Base-by-base conservation (phyloP, 2,888 invertebrate genomes). In the Napeogenes sylphis region DNA sequence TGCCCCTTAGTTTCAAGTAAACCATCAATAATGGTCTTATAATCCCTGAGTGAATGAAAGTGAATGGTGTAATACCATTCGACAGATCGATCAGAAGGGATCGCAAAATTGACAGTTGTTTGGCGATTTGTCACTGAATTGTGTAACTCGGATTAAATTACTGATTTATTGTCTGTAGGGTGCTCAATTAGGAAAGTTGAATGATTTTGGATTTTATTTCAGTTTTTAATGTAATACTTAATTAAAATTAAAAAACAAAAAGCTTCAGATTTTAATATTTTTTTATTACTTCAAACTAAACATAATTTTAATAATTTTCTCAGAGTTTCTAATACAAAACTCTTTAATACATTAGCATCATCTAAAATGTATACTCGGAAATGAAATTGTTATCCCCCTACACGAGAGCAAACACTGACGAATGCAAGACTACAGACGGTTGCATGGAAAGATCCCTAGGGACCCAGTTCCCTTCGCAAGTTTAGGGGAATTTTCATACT, bases 401-500 rank as follows among this genome's bases (percentile, higher is more conserved):
- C 64, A 61, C 68, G 73, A 73, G 75, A 75, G 79, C 79, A 85
- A 80, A 83, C 76, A 78, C 73, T 78, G 75, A 75, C 76, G 75
- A 78, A 74, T 81, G 83, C 84, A 81, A 74, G 76, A 76, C 73
- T 76, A 75, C 76, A 76, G 77, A 70, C 76, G 71, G 71, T 75
- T 83, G 84, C 85, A 84, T 80, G 77, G 75, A 75, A 73, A 73
- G 70, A 67, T 75, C 82, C 81, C 84, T 59, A 45, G 84, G 76
- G 85, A 75, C 72, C 53, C 51, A 58, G 65, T 74, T 70, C 82
- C 83, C 77, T 75, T 76, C 71, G 71, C 73, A 78, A 78, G 79
- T 80, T 77, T 73, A 76, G 74, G 77, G 77, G 79, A 75, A 76
- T 73, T 75, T 80, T 73, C 73, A 74, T 74, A 72, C 79, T 74